A percentile compares a stretch with the other conserved stretches of the same genome.
Conservation (phyloP, 2,888 invertebrate genomes). For the Epistrophe eligans region DNA sequence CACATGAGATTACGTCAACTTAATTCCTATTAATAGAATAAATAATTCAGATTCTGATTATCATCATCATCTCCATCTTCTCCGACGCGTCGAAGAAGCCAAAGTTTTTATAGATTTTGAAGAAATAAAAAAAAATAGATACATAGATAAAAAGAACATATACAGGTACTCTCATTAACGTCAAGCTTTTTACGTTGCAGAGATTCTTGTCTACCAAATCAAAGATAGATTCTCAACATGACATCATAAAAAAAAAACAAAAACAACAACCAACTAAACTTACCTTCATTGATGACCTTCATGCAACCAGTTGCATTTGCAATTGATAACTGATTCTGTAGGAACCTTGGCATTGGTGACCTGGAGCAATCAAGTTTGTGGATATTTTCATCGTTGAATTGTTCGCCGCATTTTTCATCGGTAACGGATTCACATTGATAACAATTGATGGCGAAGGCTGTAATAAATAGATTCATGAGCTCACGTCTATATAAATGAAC, state of each 20-base stretch:
- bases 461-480: constrained; percentile 52
- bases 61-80: constrained; percentile 50
- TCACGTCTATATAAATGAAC: not conserved
- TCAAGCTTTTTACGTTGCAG: constrained; percentile 14
- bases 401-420: constrained; percentile 80
- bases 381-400: constrained; percentile 79
- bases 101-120: constrained; percentile 10
- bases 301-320: constrained; percentile 83
- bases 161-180: not conserved
- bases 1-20: constrained; percentile 60
- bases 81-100: constrained; percentile 6
- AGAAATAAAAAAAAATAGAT: not conserved
- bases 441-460: constrained; percentile 82
- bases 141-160: not conserved
- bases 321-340: constrained; percentile 77
- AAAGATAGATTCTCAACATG: constrained; percentile 22
- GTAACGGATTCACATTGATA: constrained; percentile 81
- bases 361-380: constrained; percentile 80
- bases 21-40: constrained; percentile 56
- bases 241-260: constrained; percentile 28
- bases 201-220: constrained; percentile 14
- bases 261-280: constrained; percentile 76
- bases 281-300: constrained; percentile 80
- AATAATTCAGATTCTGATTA: constrained; percentile 33
- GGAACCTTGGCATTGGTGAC: constrained; percentile 80